These are phyloP conservation scores for Brienomyrus longianalis DNA, from an alignment of 2,113 vertebrate genomes.

Conservation along the genomic window DNA sequence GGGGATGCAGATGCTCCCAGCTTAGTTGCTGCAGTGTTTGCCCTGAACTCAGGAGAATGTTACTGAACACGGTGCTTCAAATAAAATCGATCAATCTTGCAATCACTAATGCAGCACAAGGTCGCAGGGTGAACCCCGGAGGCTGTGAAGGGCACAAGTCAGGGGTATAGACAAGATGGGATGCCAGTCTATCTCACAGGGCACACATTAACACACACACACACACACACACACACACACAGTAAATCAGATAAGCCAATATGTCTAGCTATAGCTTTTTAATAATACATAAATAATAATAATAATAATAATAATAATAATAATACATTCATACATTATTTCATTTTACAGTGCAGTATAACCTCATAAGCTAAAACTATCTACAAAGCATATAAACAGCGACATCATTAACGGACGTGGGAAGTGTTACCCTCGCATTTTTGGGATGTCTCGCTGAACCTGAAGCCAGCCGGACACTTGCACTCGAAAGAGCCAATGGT, in stretches of 20 bases:
- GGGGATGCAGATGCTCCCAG: background rate
- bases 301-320: too few species aligned
- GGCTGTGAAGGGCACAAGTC: background rate
- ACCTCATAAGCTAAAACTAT: background rate
- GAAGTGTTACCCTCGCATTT: constrained; percentile 90
- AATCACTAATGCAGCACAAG: background rate
- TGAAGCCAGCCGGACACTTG: constrained; percentile 96
- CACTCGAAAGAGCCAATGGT: constrained; percentile 98
- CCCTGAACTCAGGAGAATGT: background rate
- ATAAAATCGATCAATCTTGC: background rate
- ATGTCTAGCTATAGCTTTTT: background rate
- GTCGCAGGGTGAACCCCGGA: background rate
- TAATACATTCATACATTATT: background rate
- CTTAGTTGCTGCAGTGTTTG: background rate
- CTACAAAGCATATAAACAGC: background rate
- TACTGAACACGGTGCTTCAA: background rate
- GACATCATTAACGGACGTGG: background rate
- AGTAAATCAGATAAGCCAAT: background rate
- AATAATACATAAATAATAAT: background rate
- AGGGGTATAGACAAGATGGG: background rate
- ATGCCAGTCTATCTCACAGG: background rate
- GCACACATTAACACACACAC: background rate
- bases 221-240: background rate
- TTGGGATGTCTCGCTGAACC: constrained; percentile 91
- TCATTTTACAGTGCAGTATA: background rate